Evolutionary conservation across 2,113 vertebrate genomes (phyloP).

Genomic region (Saimiri boliviensis): DNA sequence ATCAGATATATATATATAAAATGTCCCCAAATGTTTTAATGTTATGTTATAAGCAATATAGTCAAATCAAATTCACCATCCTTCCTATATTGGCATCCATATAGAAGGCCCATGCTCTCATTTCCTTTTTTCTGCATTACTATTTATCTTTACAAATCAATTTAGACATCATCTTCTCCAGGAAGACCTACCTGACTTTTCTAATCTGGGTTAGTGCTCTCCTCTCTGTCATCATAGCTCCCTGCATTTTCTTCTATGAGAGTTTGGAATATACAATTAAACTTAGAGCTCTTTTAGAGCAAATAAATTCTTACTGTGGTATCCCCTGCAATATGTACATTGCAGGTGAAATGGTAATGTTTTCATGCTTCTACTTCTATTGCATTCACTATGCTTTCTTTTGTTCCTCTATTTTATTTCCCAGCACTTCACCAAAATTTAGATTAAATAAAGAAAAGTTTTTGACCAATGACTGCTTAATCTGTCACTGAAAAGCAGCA

Average conservation of each 20-base stretch:
- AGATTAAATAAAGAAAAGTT: background rate
- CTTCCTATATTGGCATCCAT: rapidly evolving
- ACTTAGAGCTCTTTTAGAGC: background rate
- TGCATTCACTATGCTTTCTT: background rate
- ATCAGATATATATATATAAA: background rate
- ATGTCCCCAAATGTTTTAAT: background rate
- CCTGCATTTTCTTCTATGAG: background rate
- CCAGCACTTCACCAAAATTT: background rate
- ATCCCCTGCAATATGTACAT: background rate
- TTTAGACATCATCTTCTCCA: background rate
- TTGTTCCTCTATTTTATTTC: background rate
- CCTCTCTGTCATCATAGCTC: rapidly evolving
- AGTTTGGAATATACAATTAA: background rate
- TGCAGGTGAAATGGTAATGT: background rate
- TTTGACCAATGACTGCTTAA: constrained; percentile 29
- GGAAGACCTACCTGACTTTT: background rate
- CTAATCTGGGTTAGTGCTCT: background rate
- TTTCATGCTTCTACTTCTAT: background rate
- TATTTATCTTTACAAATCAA: background rate
- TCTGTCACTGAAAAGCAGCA: constrained; percentile 27
- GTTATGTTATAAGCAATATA: background rate
- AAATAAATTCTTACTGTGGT: background rate
- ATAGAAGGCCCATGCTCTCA: background rate
- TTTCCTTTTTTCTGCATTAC: background rate
- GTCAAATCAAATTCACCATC: background rate